Base-by-base conservation (phyloP, 1,140 invertebrate species). In the Elymnias hypermnestra region DNA sequence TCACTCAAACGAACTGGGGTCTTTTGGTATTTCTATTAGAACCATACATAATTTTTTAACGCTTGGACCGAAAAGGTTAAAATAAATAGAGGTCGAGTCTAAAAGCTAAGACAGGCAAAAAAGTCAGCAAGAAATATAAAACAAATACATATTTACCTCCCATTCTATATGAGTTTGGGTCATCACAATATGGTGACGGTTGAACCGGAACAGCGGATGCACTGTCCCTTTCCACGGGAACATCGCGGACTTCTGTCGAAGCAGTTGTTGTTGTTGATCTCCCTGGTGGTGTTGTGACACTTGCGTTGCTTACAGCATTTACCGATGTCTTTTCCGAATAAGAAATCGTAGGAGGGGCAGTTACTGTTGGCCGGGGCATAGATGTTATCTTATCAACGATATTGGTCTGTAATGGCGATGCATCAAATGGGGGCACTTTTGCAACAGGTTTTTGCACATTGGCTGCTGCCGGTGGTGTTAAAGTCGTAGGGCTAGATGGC, bases 131-230 rank as follows among this genome's bases (percentile, higher is more conserved):
- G 25, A 26, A 26, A 26, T 10, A 26, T 26, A 26, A 26, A 5
- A 26, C n/a, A 26, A n/a, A 5, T 21, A 21, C 19, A 29, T 67
- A 60, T 52, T 88, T 81, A 92, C 91, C 91, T 82, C 90, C 91
- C 86, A 91, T 90, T 52, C 90, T 87, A 46, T 89, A 90, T 5
- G 87, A 88, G 54, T 88, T 87, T 12, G 90, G 91, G 75, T 92
- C 90, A 53, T 85, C 72, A 59, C 79, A 63, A 57, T 72, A 79
- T 3, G 79, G 71, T 14, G 75, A 78, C 2, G 76, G 88, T 58
- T 55, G 81, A 57, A 69, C 68, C 29, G 83, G 81, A 28, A 71
- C 47, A 12, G 71, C 48, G 2, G 64, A 71, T 14, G 59, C 56
- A 7, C 46, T 45, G 15, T 72, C 73, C 50, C 67, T 83, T 9